Evolutionary conservation across 2,113 vertebrate genomes (phyloP), one percentile per base, ranked within the genome.

Genomic region (Chaetorhynchus papuensis): DNA sequence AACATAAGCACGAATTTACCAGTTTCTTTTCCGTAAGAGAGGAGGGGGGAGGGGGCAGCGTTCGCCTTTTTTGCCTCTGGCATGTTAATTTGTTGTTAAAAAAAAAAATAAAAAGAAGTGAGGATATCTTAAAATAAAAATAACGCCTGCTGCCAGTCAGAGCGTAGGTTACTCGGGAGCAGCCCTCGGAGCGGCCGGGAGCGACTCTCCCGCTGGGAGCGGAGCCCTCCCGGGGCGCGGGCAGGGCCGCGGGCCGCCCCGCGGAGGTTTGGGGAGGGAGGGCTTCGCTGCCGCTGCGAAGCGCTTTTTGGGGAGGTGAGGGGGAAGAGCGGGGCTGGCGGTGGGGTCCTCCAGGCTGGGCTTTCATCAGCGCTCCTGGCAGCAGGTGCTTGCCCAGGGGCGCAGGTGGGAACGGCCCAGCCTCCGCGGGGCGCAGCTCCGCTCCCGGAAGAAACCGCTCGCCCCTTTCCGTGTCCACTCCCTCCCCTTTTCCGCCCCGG

Each of bases 331-430:
- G 10, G 33, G 11, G 22, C 20, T 42, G 57, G 35, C 7, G 14
- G 23, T 20, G 39, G 35, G 30, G 10, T 65, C 22, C 17, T 37
- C n/a, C 26, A 30, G 49, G 10, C 44, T 15, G 39, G 27, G 59
- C 9, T 91, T 20, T 61, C 53, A 27, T 21, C 49, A 31, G 42
- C 17, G 7, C 21, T 7, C 57, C 44, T 17, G 44, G 65, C 52
- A 91, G 90, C 96, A 96, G 94, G 96, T 95, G 94, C 83, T 61
- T 39, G 50, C n/a, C 37, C 72, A 69, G 24, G 42, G 76, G 22
- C 22, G 50, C 68, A 89, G 81, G 77, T 77, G 87, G 63, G 72
- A 72, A 47, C 4, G 45, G 64, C 22, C 22, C 68, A 20, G 54
- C 16, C 68, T 50, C 53, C 15, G 44, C 35, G 13, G 39, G 72